These are phyloP conservation scores for Oreochromis niloticus DNA, from an alignment of 2,113 vertebrate genomes.

Conservation along the genomic window DNA sequence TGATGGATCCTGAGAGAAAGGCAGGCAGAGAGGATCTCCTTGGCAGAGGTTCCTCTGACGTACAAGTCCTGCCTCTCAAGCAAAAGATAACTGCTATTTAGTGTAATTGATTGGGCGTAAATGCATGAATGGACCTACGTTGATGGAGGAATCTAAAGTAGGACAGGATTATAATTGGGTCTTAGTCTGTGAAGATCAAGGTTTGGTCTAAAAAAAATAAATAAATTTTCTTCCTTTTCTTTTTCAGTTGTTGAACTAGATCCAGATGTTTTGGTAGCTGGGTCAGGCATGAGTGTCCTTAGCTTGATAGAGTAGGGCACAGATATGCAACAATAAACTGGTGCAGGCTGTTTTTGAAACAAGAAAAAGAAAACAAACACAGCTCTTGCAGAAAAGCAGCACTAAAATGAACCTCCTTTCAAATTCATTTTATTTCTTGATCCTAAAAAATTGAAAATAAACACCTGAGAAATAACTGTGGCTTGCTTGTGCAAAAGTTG, in stretches of 20 bases:
- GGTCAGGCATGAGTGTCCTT: constrained; percentile 8
- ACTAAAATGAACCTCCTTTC: neutral
- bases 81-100: constrained; percentile 46
- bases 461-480: neutral
- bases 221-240: neutral
- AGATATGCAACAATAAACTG: neutral
- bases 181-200: neutral
- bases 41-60: constrained; percentile 46
- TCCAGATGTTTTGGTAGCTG: constrained; percentile 15
- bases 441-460: neutral
- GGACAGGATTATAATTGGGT: constrained; percentile 22
- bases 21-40: constrained; percentile 47
- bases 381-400: neutral
- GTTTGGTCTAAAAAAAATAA: neutral
- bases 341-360: neutral
- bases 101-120: constrained; percentile 19
- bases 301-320: constrained; percentile 9
- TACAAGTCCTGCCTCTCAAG: constrained; percentile 29
- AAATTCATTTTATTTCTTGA: neutral
- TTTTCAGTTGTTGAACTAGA: neutral
- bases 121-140: constrained; percentile 13
- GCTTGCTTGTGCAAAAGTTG: neutral
- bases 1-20: constrained; percentile 54
- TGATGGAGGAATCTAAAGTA: constrained; percentile 14
- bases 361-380: neutral